These are phyloP conservation scores for Nomada goodeniana DNA, from an alignment of 2,888 invertebrate species.

Conservation along the genomic window DNA sequence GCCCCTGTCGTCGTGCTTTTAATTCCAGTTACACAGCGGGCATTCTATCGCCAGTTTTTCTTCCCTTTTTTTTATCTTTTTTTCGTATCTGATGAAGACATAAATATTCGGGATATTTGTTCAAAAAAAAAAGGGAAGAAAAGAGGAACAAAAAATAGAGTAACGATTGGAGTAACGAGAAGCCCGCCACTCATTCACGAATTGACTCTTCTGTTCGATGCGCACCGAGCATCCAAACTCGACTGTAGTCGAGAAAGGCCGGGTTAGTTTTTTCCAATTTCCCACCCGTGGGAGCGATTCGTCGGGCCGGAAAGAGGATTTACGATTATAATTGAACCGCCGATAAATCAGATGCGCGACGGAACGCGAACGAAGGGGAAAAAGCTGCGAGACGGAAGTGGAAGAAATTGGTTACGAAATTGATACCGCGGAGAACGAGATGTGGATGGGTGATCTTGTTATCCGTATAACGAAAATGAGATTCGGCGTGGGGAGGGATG, in stretches of 20 bases:
- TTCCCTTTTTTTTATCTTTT: not conserved
- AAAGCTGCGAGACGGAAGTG: constrained; percentile 1
- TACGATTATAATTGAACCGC: constrained; percentile 65
- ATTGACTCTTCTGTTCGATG: not conserved
- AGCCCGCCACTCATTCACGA: not conserved
- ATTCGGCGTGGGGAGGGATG: not conserved
- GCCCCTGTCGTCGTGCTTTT: not conserved
- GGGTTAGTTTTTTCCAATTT: constrained; percentile 45
- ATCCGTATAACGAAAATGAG: not conserved
- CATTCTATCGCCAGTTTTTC: not conserved
- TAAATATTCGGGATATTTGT: not conserved
- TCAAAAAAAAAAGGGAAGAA: not conserved
- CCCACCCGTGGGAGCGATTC: constrained; percentile 54
- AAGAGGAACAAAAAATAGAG: too few relatives aligned
- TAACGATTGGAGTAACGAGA: too few relatives aligned
- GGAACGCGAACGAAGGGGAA: constrained; percentile 11
- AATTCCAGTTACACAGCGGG: not conserved
- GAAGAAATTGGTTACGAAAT: constrained; percentile 43
- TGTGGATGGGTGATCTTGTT: not conserved
- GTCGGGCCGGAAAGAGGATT: constrained; percentile 49
- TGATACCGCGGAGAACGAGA: constrained; percentile 1
- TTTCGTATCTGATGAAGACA: not conserved
- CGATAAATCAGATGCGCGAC: constrained; percentile 58
- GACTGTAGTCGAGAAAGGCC: constrained; percentile 3
- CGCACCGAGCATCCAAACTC: not conserved